A percentile compares a stretch with the other conserved stretches of the same genome.
Evolutionary conservation across 1,140 invertebrate genomes (phyloP).

Genomic region (Drosophila sulfurigaster): DNA sequence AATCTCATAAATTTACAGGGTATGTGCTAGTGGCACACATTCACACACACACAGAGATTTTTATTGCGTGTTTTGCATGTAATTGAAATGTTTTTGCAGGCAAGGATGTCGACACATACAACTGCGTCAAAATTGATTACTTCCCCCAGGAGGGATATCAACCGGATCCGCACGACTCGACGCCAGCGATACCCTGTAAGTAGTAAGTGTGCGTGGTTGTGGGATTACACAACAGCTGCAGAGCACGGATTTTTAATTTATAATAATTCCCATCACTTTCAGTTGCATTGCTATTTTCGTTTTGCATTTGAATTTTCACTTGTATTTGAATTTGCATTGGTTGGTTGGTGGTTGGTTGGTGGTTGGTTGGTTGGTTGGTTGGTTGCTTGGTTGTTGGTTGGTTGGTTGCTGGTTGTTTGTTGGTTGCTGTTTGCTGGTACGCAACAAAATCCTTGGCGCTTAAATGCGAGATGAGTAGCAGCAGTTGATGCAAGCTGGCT

Average conservation of each 20-base stretch:
- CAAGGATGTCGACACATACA: slow-evolving; percentile 84
- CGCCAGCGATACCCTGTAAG: slow-evolving; percentile 95
- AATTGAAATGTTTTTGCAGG: slow-evolving; percentile 36
- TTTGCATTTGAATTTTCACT: background rate
- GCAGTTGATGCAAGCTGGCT: background rate
- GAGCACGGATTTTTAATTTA: too few species aligned
- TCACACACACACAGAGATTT: background rate
- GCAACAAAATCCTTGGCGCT: too few species aligned
- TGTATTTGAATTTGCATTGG: background rate
- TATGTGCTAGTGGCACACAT: background rate
- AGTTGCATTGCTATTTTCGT: background rate
- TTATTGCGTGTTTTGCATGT: background rate
- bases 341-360: background rate
- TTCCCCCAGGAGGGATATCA: slow-evolving; percentile 93
- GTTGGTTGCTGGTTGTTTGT: too few species aligned
- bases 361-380: background rate
- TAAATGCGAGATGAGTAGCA: background rate
- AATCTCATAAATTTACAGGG: background rate
- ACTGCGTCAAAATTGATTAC: slow-evolving; percentile 93
- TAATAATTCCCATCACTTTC: too few species aligned
- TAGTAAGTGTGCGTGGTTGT: background rate
- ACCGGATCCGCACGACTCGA: slow-evolving; percentile 94
- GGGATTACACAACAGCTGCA: background rate
- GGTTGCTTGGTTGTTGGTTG: too few species aligned
- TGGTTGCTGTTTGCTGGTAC: too few species aligned